Evolutionary conservation across 2,797 vertebrate genomes (phyloP).

Genomic region (Neopelma chrysocephalum): DNA sequence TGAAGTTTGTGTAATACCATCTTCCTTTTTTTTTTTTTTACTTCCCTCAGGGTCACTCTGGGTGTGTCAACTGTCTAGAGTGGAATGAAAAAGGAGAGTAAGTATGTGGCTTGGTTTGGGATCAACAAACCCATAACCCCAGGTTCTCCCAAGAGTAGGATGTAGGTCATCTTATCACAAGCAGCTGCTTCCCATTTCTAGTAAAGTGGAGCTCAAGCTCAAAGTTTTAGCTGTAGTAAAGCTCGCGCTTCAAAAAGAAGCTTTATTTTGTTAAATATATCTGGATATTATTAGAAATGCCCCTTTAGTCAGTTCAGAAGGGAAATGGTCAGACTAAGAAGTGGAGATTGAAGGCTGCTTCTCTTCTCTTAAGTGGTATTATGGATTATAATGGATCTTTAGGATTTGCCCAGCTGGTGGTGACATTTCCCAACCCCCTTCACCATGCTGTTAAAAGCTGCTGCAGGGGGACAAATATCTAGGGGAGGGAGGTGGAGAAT

Average conservation of each 20-base stretch:
- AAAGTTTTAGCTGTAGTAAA: background rate
- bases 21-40: background rate
- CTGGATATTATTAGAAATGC: slow-evolving; percentile 24
- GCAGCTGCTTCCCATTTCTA: background rate
- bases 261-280: slow-evolving; percentile 40
- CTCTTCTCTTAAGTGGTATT: slow-evolving; percentile 50
- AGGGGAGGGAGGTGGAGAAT: background rate
- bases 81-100: slow-evolving; percentile 99
- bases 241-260: background rate
- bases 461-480: background rate
- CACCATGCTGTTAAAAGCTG: background rate
- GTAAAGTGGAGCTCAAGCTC: background rate
- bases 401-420: slow-evolving; percentile 46
- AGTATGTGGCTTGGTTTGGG: slow-evolving; percentile 71
- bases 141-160: background rate
- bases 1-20: slow-evolving; percentile 33
- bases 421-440: slow-evolving; percentile 21
- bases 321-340: slow-evolving; percentile 29
- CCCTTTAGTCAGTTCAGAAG: slow-evolving; percentile 19
- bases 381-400: slow-evolving; percentile 46
- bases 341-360: slow-evolving; percentile 28
- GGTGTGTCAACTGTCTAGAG: slow-evolving; percentile 98
- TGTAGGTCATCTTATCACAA: background rate
- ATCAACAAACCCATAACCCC: background rate
- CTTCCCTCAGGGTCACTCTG: slow-evolving; percentile 90